Evolutionary conservation across 2,888 invertebrate species (phyloP), one percentile per base, ranked within the genome.

Genomic region (Phengaris arion): DNA sequence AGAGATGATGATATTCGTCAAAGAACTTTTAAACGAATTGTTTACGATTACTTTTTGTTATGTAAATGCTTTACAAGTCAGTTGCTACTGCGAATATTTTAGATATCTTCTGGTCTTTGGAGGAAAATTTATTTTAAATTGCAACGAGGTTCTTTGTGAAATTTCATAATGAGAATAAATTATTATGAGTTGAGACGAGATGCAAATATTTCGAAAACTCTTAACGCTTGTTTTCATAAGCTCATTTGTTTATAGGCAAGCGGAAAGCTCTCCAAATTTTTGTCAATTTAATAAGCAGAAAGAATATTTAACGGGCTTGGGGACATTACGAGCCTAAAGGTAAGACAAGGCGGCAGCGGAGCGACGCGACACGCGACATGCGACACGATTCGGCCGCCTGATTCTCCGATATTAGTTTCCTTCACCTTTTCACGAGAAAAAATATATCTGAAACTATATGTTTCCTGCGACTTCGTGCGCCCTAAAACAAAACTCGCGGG

Each of bases 1-100:
- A 75, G 68, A 48, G 54, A 68, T 69, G 75, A 77, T 77, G 74
- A 77, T 75, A 55, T 68, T 68, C 22, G 69, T 48, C 76, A 76
- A 77, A 75, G 74, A 77, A 80, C 79, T 80, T 79, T 77, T 75
- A 73, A 75, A 77, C 76, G 72, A 72, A 76, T 77, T 75, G 78
- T 76, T 79, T 81, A 80, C 79, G 78, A 81, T 77, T 75, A 75
- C 76, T 77, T 77, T 76, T 75, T 76, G 77, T 75, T 77, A 77
- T 78, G 74, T 73, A 77, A 78, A 74, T 70, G 46, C 55, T 45
- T n/a, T 68, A 15, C 35, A 52, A 70, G 52, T 52, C 51, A 7
- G 52, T 52, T 70, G 70, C 52, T 22, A 51, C 52, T 52, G 52
- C 70, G 70, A 52, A 70, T 69, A 69, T 69, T 48, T 69, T 48